Evolutionary conservation across 2,797 vertebrate species (phyloP).

Genomic region (Epinephelus malabaricus): DNA sequence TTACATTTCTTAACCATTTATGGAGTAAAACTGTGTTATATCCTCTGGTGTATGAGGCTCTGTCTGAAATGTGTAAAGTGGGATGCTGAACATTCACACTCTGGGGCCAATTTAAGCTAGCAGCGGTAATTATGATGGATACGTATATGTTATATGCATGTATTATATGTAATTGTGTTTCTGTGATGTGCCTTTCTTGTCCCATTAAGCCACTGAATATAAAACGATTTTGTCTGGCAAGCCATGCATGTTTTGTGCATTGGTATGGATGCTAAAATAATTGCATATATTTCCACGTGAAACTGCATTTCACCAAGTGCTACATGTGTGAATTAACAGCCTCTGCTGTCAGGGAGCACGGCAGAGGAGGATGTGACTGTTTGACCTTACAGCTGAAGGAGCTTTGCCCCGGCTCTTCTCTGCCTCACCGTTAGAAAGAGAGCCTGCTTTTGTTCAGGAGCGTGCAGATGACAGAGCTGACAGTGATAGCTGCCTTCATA

Average conservation of each 20-base stretch:
- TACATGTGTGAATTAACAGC: constrained; percentile 12
- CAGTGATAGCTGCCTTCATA: constrained; percentile 65
- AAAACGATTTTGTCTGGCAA: background rate
- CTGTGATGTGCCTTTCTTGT: background rate
- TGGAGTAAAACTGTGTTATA: constrained; percentile 11
- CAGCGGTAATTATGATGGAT: background rate
- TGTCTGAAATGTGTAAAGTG: background rate
- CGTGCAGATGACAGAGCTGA: constrained; percentile 58
- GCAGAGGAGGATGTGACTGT: constrained; percentile 39
- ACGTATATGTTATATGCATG: background rate
- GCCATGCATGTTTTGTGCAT: background rate
- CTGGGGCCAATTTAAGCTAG: background rate
- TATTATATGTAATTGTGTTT: background rate
- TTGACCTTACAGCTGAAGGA: constrained; percentile 57
- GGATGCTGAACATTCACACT: constrained; percentile 5
- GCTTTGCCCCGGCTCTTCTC: constrained; percentile 42
- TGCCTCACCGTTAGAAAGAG: constrained; percentile 23
- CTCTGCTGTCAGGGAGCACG: constrained; percentile 31
- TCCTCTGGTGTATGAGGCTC: constrained; percentile 14
- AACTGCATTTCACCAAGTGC: background rate
- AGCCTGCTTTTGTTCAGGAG: constrained; percentile 58
- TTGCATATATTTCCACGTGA: background rate
- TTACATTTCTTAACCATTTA: constrained; percentile 34
- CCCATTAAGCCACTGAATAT: background rate
- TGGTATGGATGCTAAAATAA: background rate